phyloP scores from a whole-genome alignment of 1,140 invertebrate genomes.

The Battus philenor region DNA sequence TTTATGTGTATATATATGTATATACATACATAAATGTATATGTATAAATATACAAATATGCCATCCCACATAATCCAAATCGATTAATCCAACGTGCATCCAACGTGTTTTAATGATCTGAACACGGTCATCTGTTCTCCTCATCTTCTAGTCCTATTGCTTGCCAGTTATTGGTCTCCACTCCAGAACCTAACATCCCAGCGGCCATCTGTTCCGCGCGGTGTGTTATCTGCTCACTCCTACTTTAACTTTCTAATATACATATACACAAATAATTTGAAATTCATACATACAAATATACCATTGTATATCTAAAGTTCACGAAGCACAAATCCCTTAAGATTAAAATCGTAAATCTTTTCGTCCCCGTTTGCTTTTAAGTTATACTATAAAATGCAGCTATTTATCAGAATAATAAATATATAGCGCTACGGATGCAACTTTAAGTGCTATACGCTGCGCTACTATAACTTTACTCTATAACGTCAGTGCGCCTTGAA shows the following conservation, averaged over 20 bases:
- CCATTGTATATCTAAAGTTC: neutral
- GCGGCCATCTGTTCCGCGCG: no score
- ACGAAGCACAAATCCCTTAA: neutral
- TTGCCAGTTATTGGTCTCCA: no score
- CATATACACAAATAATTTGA: neutral
- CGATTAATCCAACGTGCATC: no score
- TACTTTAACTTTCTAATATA: neutral
- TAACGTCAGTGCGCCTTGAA: slow-evolving; percentile 6
- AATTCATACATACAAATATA: neutral
- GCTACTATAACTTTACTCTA: slow-evolving; percentile 3
- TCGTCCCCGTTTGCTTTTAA: neutral
- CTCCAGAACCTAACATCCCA: no score
- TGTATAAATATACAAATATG: no score
- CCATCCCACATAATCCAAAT: no score
- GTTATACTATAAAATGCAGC: neutral
- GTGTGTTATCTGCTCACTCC: neutral
- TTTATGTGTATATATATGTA: no score
- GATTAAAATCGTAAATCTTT: neutral
- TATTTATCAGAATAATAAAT: slow-evolving; percentile 10
- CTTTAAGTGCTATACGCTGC: slow-evolving; percentile 7
- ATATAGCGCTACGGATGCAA: neutral
- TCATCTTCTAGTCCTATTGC: no score
- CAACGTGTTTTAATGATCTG: no score
- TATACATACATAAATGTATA: no score
- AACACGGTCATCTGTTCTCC: no score